A percentile compares a stretch with the other conserved stretches of the same genome.
Evolutionary conservation across 2,888 invertebrate species (phyloP).

Genomic region (Empis stercorea): DNA sequence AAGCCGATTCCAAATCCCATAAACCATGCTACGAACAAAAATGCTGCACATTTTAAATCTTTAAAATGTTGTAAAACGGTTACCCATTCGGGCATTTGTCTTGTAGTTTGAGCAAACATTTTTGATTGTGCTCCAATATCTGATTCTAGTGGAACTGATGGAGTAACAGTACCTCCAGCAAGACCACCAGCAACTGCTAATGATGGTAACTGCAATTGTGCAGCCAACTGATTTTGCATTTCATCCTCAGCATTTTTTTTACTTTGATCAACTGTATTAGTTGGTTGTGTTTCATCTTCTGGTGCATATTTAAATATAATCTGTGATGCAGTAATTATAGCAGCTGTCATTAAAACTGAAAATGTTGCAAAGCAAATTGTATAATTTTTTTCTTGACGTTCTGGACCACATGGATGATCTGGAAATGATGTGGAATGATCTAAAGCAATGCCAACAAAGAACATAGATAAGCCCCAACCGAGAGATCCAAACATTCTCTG

Average conservation of each 20-base stretch:
- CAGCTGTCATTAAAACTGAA: slow-evolving; percentile 90
- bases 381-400: slow-evolving; percentile 90
- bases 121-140: slow-evolving; percentile 50
- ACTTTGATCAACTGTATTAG: slow-evolving; percentile 26
- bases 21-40: slow-evolving; percentile 94
- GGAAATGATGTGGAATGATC: slow-evolving; percentile 96
- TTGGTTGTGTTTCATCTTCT: slow-evolving; percentile 36
- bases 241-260: slow-evolving; percentile 56
- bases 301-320: slow-evolving; percentile 51
- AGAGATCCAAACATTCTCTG: slow-evolving; percentile 97
- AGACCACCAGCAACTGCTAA: slow-evolving; percentile 41
- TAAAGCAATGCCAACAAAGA: slow-evolving; percentile 82
- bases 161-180: slow-evolving; percentile 16
- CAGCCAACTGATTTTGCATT: slow-evolving; percentile 70
- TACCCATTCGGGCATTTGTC: slow-evolving; percentile 88
- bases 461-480: slow-evolving; percentile 98
- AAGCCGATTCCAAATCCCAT: slow-evolving; percentile 99
- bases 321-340: slow-evolving; percentile 79
- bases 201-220: slow-evolving; percentile 69
- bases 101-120: slow-evolving; percentile 82
- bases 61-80: slow-evolving; percentile 82
- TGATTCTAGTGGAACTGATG: slow-evolving; percentile 32
- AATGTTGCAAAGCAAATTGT: slow-evolving; percentile 98
- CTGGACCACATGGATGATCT: slow-evolving; percentile 81
- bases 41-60: slow-evolving; percentile 79